Evolutionary conservation across 1,140 invertebrate species (phyloP).

Genomic region (Streblospio benedicti): DNA sequence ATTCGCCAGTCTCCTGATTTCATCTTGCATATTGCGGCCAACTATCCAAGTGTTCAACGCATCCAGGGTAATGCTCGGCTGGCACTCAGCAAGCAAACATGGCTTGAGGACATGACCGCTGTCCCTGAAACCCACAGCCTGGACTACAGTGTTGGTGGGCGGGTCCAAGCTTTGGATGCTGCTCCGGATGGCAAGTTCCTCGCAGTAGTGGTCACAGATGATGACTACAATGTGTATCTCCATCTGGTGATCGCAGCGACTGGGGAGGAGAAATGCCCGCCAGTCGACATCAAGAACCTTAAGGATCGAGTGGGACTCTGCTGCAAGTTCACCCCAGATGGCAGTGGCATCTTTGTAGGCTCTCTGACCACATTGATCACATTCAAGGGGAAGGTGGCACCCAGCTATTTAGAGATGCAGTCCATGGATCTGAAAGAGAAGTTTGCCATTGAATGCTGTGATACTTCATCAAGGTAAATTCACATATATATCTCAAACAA

Average conservation of each 20-base stretch:
- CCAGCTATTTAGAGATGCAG: not conserved
- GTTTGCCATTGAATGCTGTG: conserved; percentile 8
- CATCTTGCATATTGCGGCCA: conserved; percentile 9
- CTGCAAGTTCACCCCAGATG: conserved; percentile 7
- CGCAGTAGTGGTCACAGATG: conserved; percentile 1
- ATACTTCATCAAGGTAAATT: not conserved
- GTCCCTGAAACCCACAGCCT: not conserved
- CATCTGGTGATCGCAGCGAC: not conserved
- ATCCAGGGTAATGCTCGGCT: conserved; percentile 4
- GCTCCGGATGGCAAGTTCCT: conserved; percentile 1
- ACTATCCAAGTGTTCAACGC: conserved; percentile 1
- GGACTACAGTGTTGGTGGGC: not conserved
- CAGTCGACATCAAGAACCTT: conserved; percentile 4
- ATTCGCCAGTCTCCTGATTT: conserved; percentile 1
- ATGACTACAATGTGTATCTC: conserved; percentile 1
- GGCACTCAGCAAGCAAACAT: not conserved
- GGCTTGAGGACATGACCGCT: conserved; percentile 9
- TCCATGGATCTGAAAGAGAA: conserved; percentile 9
- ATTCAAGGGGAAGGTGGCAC: not conserved
- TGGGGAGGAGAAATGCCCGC: not conserved
- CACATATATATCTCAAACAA: too few relatives aligned
- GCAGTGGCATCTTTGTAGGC: conserved; percentile 7
- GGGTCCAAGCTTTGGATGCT: not conserved
- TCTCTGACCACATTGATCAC: conserved; percentile 10
- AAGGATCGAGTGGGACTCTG: conserved; percentile 1